Evolutionary conservation across 2,113 vertebrate species (phyloP), one percentile per base, ranked within the genome.

Genomic region (Noturus placidus): DNA sequence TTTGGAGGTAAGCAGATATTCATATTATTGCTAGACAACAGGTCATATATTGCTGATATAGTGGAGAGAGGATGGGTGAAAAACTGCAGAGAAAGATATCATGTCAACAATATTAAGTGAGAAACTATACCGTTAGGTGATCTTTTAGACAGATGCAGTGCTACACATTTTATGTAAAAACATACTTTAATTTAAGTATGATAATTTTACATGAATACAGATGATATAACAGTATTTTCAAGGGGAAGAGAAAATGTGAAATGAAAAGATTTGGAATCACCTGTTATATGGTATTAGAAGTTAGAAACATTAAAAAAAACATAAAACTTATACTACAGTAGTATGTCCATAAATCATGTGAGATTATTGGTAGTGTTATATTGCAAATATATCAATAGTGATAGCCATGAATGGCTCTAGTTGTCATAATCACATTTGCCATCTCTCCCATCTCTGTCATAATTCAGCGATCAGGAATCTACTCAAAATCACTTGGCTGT

Each of bases 1-100:
- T 99, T 99, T 52, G 98, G 98, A 96, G 98, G 98, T 99, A 94
- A 78, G 93, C 63, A 38, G 67, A 33, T 42, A 56, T 59, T 81
- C 8, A 50, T 33, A 19, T 57, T 17, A 52, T 19, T 52, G 1
- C 25, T 84, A 33, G 25, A 20, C n/a, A 59, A 19, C 25, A 20
- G 6, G 57, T 61, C 5, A 25, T 5, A 35, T 33, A 50, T 57
- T 57, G n/a, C 77, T 30, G 20, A 57, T 79, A 38, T n/a, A 14
- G 6, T 78, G 46, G 27, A 52, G 17, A 57, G 3, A 33, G 30
- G 15, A 50, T 22, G 38, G 25, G 46, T 25, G 2, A 8, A n/a
- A 52, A 6, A 78, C 46, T 42, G 72, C 38, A 46, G 20, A 25
- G 22, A 25, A 46, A 46, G 20, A 76, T 46, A 76, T 46, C 11